Evolutionary conservation across 2,113 vertebrate species (phyloP).

Genomic region (Tachuris rubrigastra): DNA sequence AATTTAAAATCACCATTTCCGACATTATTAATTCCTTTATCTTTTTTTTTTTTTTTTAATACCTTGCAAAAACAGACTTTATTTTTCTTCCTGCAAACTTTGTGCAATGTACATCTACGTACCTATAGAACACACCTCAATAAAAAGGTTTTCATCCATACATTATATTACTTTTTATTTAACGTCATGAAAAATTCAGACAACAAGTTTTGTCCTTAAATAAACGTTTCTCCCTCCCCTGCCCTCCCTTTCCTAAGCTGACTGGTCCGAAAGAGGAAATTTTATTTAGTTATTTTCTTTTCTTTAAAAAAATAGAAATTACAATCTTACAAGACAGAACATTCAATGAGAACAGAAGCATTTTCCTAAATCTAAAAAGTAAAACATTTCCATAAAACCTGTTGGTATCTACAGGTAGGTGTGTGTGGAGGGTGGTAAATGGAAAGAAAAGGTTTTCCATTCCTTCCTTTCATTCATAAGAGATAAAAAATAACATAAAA

Average conservation of each 20-base stretch:
- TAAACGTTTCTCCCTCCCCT: conserved; percentile 42
- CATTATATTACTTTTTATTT: conserved; percentile 82
- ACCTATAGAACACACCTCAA: conserved; percentile 68
- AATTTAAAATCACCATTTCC: background rate
- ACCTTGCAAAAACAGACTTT: conserved; percentile 50
- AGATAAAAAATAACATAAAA: conserved; percentile 64
- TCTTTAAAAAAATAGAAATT: conserved; percentile 90
- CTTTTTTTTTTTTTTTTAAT: background rate
- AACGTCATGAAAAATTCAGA: conserved; percentile 56
- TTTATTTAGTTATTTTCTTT: conserved; percentile 78
- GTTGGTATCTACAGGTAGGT: conserved; percentile 13
- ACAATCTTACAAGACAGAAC: conserved; percentile 82
- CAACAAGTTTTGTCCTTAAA: conserved; percentile 52
- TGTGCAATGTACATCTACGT: conserved; percentile 73
- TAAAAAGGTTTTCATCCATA: conserved; percentile 56
- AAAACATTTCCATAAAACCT: conserved; percentile 48
- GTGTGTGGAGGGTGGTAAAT: conserved; percentile 2
- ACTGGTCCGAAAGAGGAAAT: conserved; percentile 54
- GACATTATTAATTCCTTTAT: background rate
- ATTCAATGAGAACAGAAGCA: conserved; percentile 75
- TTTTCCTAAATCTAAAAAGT: conserved; percentile 62
- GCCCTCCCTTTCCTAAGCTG: conserved; percentile 46
- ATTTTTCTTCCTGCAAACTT: conserved; percentile 32
- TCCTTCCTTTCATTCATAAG: conserved; percentile 43
- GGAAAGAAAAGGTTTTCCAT: conserved; percentile 34